Evolutionary conservation across 2,113 vertebrate genomes (phyloP).

Genomic region (Microcebus murinus): DNA sequence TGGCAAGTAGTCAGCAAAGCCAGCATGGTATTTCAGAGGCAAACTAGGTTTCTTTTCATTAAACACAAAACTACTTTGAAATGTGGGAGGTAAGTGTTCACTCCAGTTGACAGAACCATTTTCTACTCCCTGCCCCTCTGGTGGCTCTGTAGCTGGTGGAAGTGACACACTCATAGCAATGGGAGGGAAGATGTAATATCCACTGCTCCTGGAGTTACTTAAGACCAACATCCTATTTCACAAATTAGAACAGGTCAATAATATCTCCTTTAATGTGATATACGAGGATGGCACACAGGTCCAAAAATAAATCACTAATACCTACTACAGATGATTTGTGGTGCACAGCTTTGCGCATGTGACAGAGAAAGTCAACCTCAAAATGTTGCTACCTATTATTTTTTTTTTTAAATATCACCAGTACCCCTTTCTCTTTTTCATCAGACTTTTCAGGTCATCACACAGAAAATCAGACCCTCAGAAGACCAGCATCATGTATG

Average conservation of each 20-base stretch:
- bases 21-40: neutral
- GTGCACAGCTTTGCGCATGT: neutral
- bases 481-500: neutral
- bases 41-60: neutral
- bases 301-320: neutral
- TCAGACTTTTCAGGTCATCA: neutral
- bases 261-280: neutral
- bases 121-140: neutral
- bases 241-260: neutral
- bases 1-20: neutral
- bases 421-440: neutral
- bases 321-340: neutral
- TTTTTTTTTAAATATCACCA: neutral
- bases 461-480: neutral
- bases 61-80: neutral
- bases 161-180: neutral
- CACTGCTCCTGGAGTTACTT: neutral
- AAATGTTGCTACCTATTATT: neutral
- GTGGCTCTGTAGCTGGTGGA: neutral
- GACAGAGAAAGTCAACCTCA: neutral
- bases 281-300: neutral
- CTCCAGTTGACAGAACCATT: neutral
- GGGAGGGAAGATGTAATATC: neutral
- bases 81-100: neutral
- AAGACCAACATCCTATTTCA: neutral